Conservation (phyloP, 2,888 invertebrate genomes). For the Hirudinaria manillensis region DNA sequence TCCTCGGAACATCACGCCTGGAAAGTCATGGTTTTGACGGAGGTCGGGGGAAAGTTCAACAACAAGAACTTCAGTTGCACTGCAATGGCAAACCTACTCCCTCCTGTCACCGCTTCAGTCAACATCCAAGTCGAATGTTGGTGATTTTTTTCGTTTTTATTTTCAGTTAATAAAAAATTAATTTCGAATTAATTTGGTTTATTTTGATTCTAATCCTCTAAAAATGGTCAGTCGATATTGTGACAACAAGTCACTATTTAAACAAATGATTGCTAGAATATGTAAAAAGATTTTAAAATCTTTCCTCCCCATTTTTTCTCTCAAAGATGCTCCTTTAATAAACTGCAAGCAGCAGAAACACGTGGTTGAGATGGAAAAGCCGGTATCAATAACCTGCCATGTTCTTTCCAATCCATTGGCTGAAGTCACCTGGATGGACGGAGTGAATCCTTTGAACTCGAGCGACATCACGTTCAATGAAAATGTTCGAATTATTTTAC, state of each 20-base stretch:
- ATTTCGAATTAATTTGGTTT: too few species aligned
- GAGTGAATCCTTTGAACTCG: background rate
- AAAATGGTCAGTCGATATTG: too few species aligned
- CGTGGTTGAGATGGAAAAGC: conserved; percentile 11
- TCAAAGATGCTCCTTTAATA: conserved; percentile 4
- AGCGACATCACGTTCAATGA: background rate
- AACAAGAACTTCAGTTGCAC: conserved; percentile 5
- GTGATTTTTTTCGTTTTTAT: background rate
- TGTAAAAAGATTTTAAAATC: too few species aligned
- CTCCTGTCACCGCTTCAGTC: background rate
- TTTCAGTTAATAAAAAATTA: too few species aligned
- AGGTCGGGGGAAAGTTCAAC: background rate
- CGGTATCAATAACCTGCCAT: background rate
- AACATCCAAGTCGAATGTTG: background rate
- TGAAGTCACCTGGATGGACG: background rate
- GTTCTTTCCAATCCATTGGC: conserved; percentile 17
- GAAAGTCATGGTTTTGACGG: background rate
- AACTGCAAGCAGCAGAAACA: background rate
- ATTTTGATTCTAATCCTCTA: too few species aligned
- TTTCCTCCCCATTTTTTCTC: too few species aligned
- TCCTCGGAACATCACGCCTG: background rate
- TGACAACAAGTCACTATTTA: too few species aligned
- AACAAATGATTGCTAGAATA: too few species aligned
- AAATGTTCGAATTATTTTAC: background rate
- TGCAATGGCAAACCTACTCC: background rate